Base-by-base conservation (phyloP, 64 coral and sea anemone species). In the Astreopora myriophthalma region DNA sequence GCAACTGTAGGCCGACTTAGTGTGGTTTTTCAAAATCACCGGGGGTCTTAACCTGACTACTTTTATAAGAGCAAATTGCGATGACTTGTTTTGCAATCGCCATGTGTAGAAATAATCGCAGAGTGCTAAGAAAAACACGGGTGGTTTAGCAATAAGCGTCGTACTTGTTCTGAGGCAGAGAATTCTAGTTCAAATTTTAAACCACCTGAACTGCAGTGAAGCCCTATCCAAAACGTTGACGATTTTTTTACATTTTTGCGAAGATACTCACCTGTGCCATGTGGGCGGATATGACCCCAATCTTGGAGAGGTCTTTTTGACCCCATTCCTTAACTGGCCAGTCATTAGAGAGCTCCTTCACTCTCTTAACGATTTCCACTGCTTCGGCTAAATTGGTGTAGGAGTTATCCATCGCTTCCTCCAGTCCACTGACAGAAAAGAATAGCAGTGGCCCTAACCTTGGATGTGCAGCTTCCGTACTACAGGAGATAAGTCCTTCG, bases 311-410 rank as follows among this genome's bases (percentile, higher is more conserved):
- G 16, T 85, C 69, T 40, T 74, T 73, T 0, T 6, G 0, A 6
- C 44, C 67, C 89, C 89, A 92, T 29, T 76, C 49, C n/a, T n/a
- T n/a, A 1, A 7, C 4, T 19, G 89, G 89, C 89, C 89, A 92
- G 34, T 70, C 48, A 64, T 92, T 9, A 16, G 44, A 28, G 14
- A 92, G 79, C n/a, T 85, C 78, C 17, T 48, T 49, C 12, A 92
- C 89, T 51, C 89, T 46, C 24, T 84, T 92, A 1, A 63, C 79
- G 9, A 85, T 44, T 38, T 92, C 89, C 1, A 27, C 17, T 38
- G 83, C 89, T 73, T 92, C 89, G 16, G 89, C 32, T 16, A 10
- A 2, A 30, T 92, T 92, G n/a, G 70, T n/a, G 38, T 61, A 92
- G 3, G 89, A 84, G 12, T 80, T 80, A 35, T 90, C 60, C 29